These are phyloP conservation scores for Palaemon carinicauda DNA, from an alignment of 1,140 invertebrate genomes.

Conservation along the genomic window DNA sequence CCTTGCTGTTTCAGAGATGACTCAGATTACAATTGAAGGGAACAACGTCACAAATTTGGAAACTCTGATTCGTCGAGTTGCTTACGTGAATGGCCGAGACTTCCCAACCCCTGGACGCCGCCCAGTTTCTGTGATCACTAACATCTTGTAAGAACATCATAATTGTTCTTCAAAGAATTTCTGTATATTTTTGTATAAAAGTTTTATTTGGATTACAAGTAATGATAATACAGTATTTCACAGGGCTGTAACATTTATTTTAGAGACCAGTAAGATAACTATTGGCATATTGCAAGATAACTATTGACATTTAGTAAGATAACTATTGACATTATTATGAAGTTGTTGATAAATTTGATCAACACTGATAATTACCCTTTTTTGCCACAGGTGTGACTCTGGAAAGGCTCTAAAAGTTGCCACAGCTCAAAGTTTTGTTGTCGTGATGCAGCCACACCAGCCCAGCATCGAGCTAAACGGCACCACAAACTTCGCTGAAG, in stretches of 20 bases:
- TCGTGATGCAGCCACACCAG: conserved; percentile 84
- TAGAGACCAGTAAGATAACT: too few species aligned
- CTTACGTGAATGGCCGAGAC: conserved; percentile 87
- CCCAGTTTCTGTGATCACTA: conserved; percentile 84
- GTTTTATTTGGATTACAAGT: too few species aligned
- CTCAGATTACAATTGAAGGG: conserved; percentile 89
- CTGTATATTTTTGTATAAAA: not conserved
- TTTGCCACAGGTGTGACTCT: conserved; percentile 73
- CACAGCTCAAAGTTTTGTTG: conserved; percentile 82
- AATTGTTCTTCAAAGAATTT: not conserved
- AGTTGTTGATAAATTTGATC: not conserved
- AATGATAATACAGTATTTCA: too few species aligned
- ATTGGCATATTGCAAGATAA: too few species aligned
- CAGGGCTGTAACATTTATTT: too few species aligned
- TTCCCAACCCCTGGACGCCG: conserved; percentile 92
- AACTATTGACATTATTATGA: too few species aligned
- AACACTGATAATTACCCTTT: conserved; percentile 23
- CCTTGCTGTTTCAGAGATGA: conserved; percentile 73
- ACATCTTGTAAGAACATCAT: conserved; percentile 66
- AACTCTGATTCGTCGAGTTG: conserved; percentile 83
- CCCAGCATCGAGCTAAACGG: conserved; percentile 86
- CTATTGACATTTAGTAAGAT: too few species aligned
- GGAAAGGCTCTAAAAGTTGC: conserved; percentile 77
- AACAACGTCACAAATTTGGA: conserved; percentile 90
- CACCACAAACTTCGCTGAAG: conserved; percentile 80